Percentiles rank a stretch among this genome's conserved stretches.
Conservation (phyloP, 2,888 invertebrate species). For the Zootermopsis nevadensis region DNA sequence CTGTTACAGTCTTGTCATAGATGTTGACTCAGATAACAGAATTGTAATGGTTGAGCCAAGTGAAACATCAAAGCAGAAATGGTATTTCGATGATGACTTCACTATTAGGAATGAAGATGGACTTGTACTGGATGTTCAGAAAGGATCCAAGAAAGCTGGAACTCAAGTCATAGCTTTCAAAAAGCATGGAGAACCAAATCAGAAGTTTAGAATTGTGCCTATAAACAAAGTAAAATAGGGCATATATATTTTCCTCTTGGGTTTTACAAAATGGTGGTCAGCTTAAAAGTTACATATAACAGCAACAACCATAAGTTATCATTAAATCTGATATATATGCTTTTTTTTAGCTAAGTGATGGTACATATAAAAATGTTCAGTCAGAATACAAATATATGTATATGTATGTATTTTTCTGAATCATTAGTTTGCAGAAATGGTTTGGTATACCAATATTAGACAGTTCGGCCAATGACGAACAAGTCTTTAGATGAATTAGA, state of each 20-base stretch:
- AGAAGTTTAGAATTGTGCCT: constrained; percentile 34
- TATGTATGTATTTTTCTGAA: too few species aligned
- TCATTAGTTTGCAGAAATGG: too few species aligned
- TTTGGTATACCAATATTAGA: too few species aligned
- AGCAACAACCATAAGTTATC: too few species aligned
- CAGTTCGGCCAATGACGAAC: too few species aligned
- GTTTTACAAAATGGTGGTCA: too few species aligned
- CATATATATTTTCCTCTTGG: background rate
- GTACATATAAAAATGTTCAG: too few species aligned
- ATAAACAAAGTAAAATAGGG: background rate
- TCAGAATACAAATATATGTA: too few species aligned
- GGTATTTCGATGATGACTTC: constrained; percentile 42
- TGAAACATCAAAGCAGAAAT: constrained; percentile 38
- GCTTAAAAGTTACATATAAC: too few species aligned
- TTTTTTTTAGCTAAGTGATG: too few species aligned
- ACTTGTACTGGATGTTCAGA: constrained; percentile 23
- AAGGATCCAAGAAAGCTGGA: background rate
- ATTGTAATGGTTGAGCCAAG: background rate
- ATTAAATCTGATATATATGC: too few species aligned
- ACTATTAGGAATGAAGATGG: constrained; percentile 30
- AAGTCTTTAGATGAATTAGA: too few species aligned
- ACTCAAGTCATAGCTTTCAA: constrained; percentile 21
- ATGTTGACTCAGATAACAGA: background rate
- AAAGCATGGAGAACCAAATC: constrained; percentile 43
- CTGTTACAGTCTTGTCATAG: constrained; percentile 11